Evolutionary conservation across 2,113 vertebrate species (phyloP), one percentile per base, ranked within the genome.

Genomic region (Martes martes): DNA sequence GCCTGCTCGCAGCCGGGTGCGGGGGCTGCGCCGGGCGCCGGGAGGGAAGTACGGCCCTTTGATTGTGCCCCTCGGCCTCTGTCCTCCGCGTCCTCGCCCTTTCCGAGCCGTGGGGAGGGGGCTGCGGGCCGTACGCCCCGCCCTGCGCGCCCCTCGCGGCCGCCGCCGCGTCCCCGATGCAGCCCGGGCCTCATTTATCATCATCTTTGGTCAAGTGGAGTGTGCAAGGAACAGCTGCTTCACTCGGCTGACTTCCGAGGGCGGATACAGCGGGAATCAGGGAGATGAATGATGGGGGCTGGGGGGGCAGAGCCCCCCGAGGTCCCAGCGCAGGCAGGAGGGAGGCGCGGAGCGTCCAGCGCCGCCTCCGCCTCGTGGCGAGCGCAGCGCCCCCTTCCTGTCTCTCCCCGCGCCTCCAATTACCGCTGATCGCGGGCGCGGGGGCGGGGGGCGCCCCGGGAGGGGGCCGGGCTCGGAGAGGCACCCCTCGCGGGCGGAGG

Each of bases 161-260:
- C 10, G 93, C 96, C 80, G 88, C 96, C 96, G 97, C 97, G 89
- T 93, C 96, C 84, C 93, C 96, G 97, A 95, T 42, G 92, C 98
- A 88, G 97, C 97, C 97, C 95, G 87, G 96, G 98, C 96, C 96
- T 98, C 98, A 99, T 99, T 98, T 98, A 98, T 99, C 99, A 99
- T 99, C 98, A 98, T 99, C 99, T 99, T 98, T 98, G 98, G 98
- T 98, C 98, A 99, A 99, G 99, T 98, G 98, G 98, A 99, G 98
- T 99, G 98, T 99, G 99, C 98, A 98, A 98, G 98, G 98, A 98
- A 97, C 98, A 99, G 98, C 98, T 99, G 98, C 98, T 98, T 97
- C 98, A 97, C 94, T 98, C 98, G 98, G 98, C 98, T 98, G 98
- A 98, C 98, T 98, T 98, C 98, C 96, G 98, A 98, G 98, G 96